A percentile compares a stretch with the other conserved stretches of the same genome.
phyloP scores from a whole-genome alignment of 2,113 vertebrate species.

The Oreochromis spilurus region DNA sequence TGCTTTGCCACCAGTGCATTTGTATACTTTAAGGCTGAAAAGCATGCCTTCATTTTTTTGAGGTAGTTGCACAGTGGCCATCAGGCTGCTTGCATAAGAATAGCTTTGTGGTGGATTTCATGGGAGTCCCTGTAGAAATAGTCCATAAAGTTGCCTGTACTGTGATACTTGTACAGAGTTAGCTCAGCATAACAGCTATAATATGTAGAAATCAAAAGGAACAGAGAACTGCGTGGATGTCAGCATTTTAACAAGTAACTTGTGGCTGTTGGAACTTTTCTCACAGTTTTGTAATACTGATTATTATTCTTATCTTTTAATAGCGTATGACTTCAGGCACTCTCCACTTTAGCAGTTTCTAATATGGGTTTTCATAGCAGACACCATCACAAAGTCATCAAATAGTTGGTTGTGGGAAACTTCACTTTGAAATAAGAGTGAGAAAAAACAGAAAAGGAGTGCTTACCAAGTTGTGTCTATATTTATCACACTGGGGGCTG shows the following conservation, averaged over 20 bases:
- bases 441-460: not conserved
- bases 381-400: not conserved
- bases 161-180: not conserved
- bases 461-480: conserved; percentile 42
- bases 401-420: not conserved
- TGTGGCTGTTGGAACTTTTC: not conserved
- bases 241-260: not conserved
- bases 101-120: not conserved
- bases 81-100: not conserved
- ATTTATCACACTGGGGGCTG: conserved; percentile 55
- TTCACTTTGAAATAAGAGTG: conserved; percentile 14
- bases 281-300: not conserved
- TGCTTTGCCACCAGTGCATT: conserved; percentile 23
- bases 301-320: not conserved
- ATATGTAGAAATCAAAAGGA: not conserved
- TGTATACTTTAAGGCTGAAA: not conserved
- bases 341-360: not conserved
- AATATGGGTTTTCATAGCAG: not conserved
- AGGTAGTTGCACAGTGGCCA: not conserved
- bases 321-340: not conserved
- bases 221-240: not conserved
- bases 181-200: not conserved
- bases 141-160: not conserved
- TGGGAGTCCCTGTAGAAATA: not conserved
- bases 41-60: not conserved